Conservation (phyloP, 1,140 invertebrate species). For the Bombus confusus region DNA sequence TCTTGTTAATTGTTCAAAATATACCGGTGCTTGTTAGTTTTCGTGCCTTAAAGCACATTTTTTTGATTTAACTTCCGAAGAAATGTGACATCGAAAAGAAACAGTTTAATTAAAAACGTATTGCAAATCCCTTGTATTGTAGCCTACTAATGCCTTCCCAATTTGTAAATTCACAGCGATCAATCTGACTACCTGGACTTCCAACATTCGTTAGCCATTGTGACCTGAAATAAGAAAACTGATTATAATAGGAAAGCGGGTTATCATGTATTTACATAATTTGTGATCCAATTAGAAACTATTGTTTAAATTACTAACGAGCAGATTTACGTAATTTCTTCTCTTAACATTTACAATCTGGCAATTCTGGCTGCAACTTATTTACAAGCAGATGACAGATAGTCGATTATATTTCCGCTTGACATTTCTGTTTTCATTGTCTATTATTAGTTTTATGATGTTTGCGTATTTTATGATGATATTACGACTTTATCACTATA, state of each 20-base stretch:
- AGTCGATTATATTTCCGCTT: background rate
- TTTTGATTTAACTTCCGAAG: background rate
- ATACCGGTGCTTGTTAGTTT: too few relatives aligned
- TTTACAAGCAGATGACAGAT: background rate
- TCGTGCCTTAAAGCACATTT: background rate
- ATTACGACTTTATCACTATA: background rate
- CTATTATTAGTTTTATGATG: background rate
- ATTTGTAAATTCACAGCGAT: constrained; percentile 91
- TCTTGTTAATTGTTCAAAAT: background rate
- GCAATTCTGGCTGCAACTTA: background rate
- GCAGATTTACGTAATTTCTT: background rate
- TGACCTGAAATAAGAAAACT: constrained; percentile 85
- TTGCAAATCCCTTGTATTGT: constrained; percentile 91
- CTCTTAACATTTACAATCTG: background rate
- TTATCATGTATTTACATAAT: too few relatives aligned
- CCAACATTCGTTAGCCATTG: constrained; percentile 92
- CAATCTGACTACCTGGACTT: constrained; percentile 92
- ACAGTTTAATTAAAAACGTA: constrained; percentile 87
- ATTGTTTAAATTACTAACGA: background rate
- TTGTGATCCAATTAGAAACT: background rate
- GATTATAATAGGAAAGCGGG: background rate
- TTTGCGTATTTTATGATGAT: background rate
- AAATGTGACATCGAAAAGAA: background rate
- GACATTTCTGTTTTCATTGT: background rate
- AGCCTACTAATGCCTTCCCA: constrained; percentile 90